These are phyloP conservation scores for Phodopus roborovskii DNA, from an alignment of 2,113 vertebrate species.

Conservation along the genomic window DNA sequence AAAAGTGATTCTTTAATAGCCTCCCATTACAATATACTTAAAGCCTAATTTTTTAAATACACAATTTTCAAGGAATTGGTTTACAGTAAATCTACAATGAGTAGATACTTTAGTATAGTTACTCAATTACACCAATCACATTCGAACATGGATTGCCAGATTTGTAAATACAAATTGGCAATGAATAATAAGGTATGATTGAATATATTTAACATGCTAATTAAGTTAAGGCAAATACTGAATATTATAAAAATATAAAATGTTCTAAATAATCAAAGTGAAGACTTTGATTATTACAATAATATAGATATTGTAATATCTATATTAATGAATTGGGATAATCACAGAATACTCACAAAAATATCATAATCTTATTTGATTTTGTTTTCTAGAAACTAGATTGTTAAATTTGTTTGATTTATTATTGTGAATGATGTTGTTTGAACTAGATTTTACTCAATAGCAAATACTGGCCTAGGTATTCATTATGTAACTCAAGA, in stretches of 20 bases:
- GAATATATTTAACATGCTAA: not conserved
- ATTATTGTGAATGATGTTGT: not conserved
- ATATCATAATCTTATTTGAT: not conserved
- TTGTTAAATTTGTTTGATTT: not conserved
- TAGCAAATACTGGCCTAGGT: not conserved
- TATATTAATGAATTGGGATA: not conserved
- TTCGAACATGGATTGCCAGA: not conserved
- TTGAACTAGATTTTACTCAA: not conserved
- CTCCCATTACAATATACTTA: not conserved
- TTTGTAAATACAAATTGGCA: not conserved
- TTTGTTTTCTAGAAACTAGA: not conserved
- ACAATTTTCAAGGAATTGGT: not conserved
- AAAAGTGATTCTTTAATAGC: not conserved
- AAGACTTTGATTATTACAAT: too few species aligned
- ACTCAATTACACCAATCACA: not conserved
- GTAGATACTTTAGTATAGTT: not conserved
- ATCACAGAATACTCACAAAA: not conserved
- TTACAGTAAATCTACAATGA: not conserved
- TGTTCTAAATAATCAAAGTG: not conserved
- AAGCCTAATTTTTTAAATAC: not conserved
- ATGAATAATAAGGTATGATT: not conserved
- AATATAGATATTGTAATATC: constrained; percentile 4
- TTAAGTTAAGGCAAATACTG: not conserved
- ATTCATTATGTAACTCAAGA: not conserved
- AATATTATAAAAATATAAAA: not conserved